These are phyloP conservation scores for Macaria liturata DNA, from an alignment of 2,888 invertebrate species.

Conservation along the genomic window DNA sequence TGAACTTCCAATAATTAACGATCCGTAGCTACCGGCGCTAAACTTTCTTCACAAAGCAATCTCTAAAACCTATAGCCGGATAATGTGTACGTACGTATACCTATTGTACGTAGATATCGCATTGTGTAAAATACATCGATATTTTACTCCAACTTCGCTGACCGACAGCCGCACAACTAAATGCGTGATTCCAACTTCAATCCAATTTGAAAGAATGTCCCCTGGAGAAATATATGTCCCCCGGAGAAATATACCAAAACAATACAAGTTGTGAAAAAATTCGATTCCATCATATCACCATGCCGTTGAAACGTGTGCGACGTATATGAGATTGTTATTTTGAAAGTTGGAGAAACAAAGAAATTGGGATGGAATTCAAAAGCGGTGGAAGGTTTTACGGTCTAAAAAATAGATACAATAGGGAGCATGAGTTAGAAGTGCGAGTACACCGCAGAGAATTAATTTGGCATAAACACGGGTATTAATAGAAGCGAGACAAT, in stretches of 20 bases:
- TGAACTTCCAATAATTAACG: slow-evolving; percentile 58
- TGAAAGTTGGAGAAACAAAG: slow-evolving; percentile 6
- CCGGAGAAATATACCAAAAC: slow-evolving; percentile 71
- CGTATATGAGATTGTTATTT: slow-evolving; percentile 1
- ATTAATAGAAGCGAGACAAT: slow-evolving; percentile 80
- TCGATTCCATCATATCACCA: slow-evolving; percentile 49
- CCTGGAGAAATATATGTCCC: slow-evolving; percentile 72
- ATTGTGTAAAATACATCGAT: slow-evolving; percentile 33
- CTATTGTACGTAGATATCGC: neutral
- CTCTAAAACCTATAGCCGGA: slow-evolving; percentile 20
- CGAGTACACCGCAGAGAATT: slow-evolving; percentile 58
- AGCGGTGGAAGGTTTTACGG: slow-evolving; percentile 18
- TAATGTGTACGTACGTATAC: neutral
- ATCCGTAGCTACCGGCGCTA: slow-evolving; percentile 39
- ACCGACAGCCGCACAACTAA: slow-evolving; percentile 41
- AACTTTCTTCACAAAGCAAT: slow-evolving; percentile 35
- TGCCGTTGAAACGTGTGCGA: slow-evolving; percentile 15
- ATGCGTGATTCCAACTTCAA: slow-evolving; percentile 72
- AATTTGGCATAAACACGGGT: slow-evolving; percentile 71
- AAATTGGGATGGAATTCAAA: slow-evolving; percentile 7
- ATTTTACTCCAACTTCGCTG: slow-evolving; percentile 31
- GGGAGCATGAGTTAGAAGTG: slow-evolving; percentile 37
- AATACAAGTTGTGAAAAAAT: slow-evolving; percentile 71
- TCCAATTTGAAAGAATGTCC: slow-evolving; percentile 78
- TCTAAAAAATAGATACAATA: slow-evolving; percentile 26